Base-by-base conservation (phyloP, 2,888 invertebrate species). In the Pogonocherus hispidulus region DNA sequence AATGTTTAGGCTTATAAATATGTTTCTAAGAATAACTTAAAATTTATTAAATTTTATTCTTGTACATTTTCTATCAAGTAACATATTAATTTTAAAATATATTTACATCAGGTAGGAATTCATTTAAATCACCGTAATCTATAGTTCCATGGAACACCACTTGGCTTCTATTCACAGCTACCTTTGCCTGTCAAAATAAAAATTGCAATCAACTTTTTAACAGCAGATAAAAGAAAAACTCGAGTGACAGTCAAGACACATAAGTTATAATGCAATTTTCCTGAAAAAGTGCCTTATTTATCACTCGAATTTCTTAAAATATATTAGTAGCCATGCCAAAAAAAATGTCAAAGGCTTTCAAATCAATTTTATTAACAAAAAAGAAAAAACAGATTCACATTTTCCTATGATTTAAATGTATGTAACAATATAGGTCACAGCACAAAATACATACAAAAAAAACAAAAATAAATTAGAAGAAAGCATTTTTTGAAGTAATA, bases 161-260 rank as follows among this genome's bases (percentile, higher is more conserved):
- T 5, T 9, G 51, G 3, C 62, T 37, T 22, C 47, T 19, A 19
- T 9, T 35, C 49, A 37, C 51, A n/a, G 51, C 62, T 78, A 78
- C 77, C 78, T 78, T 75, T 73, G 76, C 78, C 78, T 78, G 77
- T 74, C 70, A 72, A 78, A 76, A 76, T 67, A 76, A 77, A 76
- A 74, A 71, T 16, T 55, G 44, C 44, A 52, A 52, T 52, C 44
- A 52, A 44, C 56, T 46, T 49, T 49, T 32, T 47, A n/a, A 46
- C 18, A 22, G 27, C 37, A 27, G 19, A 19, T 54, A 9, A 14
- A 59, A 62, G 11, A 27, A 18, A 32, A 54, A 49, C 32, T 47
- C 47, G 27, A 59, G 59, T 46, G 47, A 59, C 18, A 47, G 32
- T 47, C n/a, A 6, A 32, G 27, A 18, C 35, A 18, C 18, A 14